phyloP scores from a whole-genome alignment of 2,888 invertebrate genomes.

The Troilus luridus region DNA sequence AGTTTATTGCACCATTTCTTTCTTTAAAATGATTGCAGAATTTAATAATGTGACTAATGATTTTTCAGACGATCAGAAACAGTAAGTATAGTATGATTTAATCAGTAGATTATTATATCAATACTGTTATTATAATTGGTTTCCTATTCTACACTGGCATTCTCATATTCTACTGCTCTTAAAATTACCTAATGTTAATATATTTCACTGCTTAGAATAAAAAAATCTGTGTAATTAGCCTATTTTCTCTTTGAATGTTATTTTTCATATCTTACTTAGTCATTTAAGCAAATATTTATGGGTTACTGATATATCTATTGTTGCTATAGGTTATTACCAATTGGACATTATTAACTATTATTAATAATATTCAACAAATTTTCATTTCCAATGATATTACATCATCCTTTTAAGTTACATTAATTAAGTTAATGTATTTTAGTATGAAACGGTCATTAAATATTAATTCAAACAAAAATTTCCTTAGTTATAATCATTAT shows the following conservation, averaged over 20 bases:
- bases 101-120: not conserved
- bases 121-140: not conserved
- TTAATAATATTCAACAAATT: not conserved
- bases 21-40: not conserved
- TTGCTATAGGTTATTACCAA: not conserved
- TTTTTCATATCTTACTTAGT: not conserved
- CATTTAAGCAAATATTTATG: not conserved
- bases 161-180: not conserved
- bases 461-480: not conserved
- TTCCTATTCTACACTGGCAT: not conserved
- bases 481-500: not conserved
- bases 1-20: slow-evolving; percentile 30
- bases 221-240: not conserved
- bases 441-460: not conserved
- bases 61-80: slow-evolving; percentile 32
- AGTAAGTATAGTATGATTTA: not conserved
- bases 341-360: not conserved
- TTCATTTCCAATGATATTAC: not conserved
- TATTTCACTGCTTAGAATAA: not conserved
- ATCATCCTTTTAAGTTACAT: slow-evolving; percentile 9
- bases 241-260: not conserved
- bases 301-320: not conserved
- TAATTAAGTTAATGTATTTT: not conserved
- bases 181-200: not conserved
- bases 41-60: slow-evolving; percentile 25